A percentile compares a stretch with the other conserved stretches of the same genome.
These are phyloP conservation scores for Exocentrus adspersus DNA, from an alignment of 2,888 invertebrate genomes.

Conservation along the genomic window DNA sequence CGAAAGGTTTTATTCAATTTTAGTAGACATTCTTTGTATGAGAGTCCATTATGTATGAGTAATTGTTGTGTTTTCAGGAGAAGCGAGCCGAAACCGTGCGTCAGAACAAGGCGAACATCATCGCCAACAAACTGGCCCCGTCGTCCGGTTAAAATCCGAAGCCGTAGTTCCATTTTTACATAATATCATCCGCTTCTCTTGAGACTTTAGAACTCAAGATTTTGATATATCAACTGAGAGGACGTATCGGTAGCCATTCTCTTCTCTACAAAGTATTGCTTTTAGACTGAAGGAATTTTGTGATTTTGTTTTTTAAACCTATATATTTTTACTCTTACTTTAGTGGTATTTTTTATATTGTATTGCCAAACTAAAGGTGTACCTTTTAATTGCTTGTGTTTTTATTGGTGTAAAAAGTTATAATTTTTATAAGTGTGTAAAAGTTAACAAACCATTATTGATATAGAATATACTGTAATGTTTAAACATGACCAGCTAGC, in stretches of 20 bases:
- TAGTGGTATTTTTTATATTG: constrained; percentile 40
- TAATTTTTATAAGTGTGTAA: constrained; percentile 31
- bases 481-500: constrained; percentile 59
- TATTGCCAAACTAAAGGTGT: constrained; percentile 39
- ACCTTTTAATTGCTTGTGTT: constrained; percentile 29
- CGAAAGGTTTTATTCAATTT: no score
- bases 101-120: constrained; percentile 83
- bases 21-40: background rate
- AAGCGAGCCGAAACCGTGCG: constrained; percentile 91
- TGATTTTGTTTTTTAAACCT: constrained; percentile 38
- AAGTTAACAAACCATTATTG: constrained; percentile 27
- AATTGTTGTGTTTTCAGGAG: constrained; percentile 71
- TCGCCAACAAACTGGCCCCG: constrained; percentile 69
- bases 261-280: constrained; percentile 50
- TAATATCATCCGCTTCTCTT: constrained; percentile 49
- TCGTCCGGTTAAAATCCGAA: constrained; percentile 70
- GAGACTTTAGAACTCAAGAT: constrained; percentile 43
- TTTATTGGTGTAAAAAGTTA: constrained; percentile 9
- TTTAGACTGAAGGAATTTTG: constrained; percentile 51
- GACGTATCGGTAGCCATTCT: constrained; percentile 33
- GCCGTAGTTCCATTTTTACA: constrained; percentile 41
- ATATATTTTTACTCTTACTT: constrained; percentile 32
- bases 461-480: constrained; percentile 26
- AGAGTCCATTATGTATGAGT: no score
- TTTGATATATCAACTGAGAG: constrained; percentile 36